Percentiles rank a stretch among this genome's conserved stretches.
These are phyloP conservation scores for Pollenia angustigena DNA, from an alignment of 2,888 invertebrate species.

Conservation along the genomic window DNA sequence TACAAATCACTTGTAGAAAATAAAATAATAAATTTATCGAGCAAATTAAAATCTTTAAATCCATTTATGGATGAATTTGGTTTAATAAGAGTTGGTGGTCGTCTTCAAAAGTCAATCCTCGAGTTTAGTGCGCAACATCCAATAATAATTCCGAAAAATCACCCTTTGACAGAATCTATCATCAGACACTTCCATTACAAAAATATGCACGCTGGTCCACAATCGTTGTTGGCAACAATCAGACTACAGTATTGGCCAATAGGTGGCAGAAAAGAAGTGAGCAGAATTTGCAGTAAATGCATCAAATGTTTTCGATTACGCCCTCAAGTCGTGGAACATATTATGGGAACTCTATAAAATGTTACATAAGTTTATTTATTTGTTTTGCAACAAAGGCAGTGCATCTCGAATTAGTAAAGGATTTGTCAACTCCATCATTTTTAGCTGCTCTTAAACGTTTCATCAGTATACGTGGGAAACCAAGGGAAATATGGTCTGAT, in stretches of 20 bases:
- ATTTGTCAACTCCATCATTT: conserved; percentile 44
- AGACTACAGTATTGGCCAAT: conserved; percentile 73
- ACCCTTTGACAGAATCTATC: conserved; percentile 23
- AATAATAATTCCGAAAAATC: conserved; percentile 38
- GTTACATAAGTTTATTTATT: conserved; percentile 64
- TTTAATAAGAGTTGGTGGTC: conserved; percentile 38
- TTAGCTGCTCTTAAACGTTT: conserved; percentile 44
- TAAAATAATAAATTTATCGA: no score
- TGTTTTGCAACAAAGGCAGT: conserved; percentile 69
- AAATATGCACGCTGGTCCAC: conserved; percentile 70
- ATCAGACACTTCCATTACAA: conserved; percentile 60
- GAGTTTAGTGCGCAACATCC: conserved; percentile 28
- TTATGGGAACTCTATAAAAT: conserved; percentile 33
- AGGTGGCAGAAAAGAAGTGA: conserved; percentile 68
- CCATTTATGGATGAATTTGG: conserved; percentile 29
- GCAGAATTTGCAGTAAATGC: conserved; percentile 25
- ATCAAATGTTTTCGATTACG: conserved; percentile 9
- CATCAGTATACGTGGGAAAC: conserved; percentile 25
- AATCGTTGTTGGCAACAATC: conserved; percentile 64
- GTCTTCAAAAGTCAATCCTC: conserved; percentile 8
- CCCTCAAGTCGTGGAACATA: conserved; percentile 5
- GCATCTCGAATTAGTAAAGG: conserved; percentile 60
- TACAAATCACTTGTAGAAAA: no score
- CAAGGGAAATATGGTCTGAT: conserved; percentile 58
- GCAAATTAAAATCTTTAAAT: no score